Evolutionary conservation across 2,113 vertebrate species (phyloP), one percentile per base, ranked within the genome.

Genomic region (Serilophus lunatus): DNA sequence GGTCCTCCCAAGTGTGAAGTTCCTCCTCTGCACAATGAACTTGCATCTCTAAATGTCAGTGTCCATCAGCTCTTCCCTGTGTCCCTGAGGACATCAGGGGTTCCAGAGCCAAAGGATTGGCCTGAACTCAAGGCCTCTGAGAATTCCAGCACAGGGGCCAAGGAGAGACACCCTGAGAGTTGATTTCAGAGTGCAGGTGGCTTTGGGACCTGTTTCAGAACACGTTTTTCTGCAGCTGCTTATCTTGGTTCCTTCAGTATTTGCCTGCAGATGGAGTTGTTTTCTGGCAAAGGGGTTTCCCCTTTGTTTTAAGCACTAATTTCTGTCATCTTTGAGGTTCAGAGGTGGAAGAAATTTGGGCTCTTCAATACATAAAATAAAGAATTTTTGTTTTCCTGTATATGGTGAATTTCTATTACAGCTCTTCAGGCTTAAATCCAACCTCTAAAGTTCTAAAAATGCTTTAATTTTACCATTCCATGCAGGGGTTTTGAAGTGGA

Each of bases 151-250:
- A 6, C 9, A 18, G 57, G 28, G 38, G 47, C 33, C 2, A 0
- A 33, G 63, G 50, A 53, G 0, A 91, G 89, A 60, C 69, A 54
- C 68, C 17, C 66, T 15, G 78, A 60, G 29, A 0, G 5, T 50
- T 72, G 74, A 82, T 70, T 79, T 82, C 12, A 40, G 56, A 12
- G 20, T 66, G 77, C 91, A 96, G 92, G 88, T 96, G 91, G 33
- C 25, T 44, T 6, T 53, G 24, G 40, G 50, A 5, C 50, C 78
- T 69, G 51, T 86, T 97, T 95, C 69, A 70, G 59, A 88, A 44
- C 68, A 12, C 0, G 0, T 80, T 83, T 82, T 90, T 81, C 72
- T 71, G 4, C 95, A 94, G 74, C 72, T 94, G 91, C 64, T 54
- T 60, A 0, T 60, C 75, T 86, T 54, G 49, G 38, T 13, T 66